Evolutionary conservation across 2,797 vertebrate genomes (phyloP).

Genomic region (Furcifer pardalis): DNA sequence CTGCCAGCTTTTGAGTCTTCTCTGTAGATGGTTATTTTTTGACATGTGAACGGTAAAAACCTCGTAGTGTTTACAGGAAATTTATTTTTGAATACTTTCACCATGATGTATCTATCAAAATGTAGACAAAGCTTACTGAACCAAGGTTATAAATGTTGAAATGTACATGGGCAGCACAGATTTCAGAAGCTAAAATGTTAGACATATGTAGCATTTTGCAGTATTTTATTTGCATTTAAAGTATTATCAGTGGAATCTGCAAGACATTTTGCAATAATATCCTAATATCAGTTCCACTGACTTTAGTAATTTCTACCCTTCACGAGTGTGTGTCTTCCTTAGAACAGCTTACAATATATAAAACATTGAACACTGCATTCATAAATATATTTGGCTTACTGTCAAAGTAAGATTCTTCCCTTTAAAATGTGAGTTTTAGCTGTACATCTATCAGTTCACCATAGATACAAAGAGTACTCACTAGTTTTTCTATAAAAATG

Average conservation of each 20-base stretch:
- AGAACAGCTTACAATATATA: too few relatives aligned
- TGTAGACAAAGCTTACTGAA: background rate
- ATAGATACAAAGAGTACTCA: slow-evolving; percentile 12
- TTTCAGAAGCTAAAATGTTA: background rate
- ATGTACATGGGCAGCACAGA: background rate
- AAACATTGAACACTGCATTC: slow-evolving; percentile 16
- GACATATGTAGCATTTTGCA: background rate
- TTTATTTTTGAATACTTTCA: background rate
- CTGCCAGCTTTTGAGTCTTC: background rate
- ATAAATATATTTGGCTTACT: background rate
- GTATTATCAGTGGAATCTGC: background rate
- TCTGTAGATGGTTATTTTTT: background rate
- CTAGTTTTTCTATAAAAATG: slow-evolving; percentile 28
- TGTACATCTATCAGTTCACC: background rate
- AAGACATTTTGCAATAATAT: background rate
- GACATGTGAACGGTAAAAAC: too few relatives aligned
- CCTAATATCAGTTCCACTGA: background rate
- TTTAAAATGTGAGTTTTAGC: background rate
- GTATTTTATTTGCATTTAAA: background rate
- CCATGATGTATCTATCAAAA: background rate
- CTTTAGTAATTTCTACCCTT: background rate
- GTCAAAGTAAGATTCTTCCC: slow-evolving; percentile 5
- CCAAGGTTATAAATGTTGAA: background rate
- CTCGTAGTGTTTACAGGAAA: background rate
- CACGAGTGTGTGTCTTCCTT: background rate